Percentiles rank a stretch among this genome's conserved stretches.
phyloP scores from a whole-genome alignment of 2,797 vertebrate species.

The Coregonus ussuriensis region DNA sequence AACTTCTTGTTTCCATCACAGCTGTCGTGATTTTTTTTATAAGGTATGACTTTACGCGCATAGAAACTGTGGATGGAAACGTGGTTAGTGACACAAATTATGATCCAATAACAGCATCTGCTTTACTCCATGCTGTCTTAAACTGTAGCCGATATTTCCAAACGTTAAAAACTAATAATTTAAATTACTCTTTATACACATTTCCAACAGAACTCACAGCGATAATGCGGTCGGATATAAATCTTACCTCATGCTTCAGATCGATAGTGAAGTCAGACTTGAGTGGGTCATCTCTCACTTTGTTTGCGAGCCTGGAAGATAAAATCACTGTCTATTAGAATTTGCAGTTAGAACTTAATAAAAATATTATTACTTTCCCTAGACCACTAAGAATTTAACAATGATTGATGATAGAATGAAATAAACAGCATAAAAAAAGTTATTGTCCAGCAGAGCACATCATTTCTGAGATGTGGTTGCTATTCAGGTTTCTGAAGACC shows the following conservation, averaged over 20 bases:
- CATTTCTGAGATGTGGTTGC: neutral
- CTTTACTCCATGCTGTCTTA: no score
- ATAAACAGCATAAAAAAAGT: constrained; percentile 3
- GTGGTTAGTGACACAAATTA: no score
- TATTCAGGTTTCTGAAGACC: neutral
- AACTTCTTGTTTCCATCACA: no score
- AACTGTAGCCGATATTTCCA: no score
- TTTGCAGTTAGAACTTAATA: neutral
- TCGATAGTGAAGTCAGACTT: constrained; percentile 98
- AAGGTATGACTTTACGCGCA: no score
- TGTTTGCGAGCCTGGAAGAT: constrained; percentile 83
- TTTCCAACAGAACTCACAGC: neutral
- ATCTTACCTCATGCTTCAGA: constrained; percentile 94
- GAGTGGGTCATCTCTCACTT: constrained; percentile 85
- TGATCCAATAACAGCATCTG: no score
- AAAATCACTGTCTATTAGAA: constrained; percentile 9
- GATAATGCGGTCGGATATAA: neutral
- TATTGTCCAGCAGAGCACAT: neutral
- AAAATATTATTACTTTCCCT: neutral
- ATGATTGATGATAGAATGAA: neutral
- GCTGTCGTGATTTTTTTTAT: no score
- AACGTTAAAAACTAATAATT: no score
- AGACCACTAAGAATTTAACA: neutral
- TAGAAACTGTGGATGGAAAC: no score
- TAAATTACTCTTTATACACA: neutral